Evolutionary conservation across 92 coral and sea anemone genomes (phyloP).

Genomic region (Siderastrea siderea): DNA sequence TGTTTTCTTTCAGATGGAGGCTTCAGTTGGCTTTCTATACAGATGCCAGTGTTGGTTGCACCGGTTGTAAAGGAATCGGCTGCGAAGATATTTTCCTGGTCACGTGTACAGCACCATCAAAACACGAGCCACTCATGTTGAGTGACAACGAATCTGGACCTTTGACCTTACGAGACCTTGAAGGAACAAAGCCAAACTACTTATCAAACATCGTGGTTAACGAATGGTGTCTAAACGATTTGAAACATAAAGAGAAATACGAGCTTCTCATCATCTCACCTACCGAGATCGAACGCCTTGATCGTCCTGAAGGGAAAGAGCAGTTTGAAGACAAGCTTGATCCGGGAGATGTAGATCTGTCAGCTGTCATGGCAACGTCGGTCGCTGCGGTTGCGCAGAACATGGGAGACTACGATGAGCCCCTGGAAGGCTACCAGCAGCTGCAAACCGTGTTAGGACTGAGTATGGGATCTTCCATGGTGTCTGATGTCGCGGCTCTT

Average conservation of each 20-base stretch:
- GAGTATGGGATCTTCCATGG: slow-evolving; percentile 76
- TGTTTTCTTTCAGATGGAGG: slow-evolving; percentile 57
- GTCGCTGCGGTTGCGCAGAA: slow-evolving; percentile 86
- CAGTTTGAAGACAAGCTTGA: slow-evolving; percentile 76
- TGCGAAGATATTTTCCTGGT: slow-evolving; percentile 57
- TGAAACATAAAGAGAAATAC: slow-evolving; percentile 1
- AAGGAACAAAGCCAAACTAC: slow-evolving; percentile 55
- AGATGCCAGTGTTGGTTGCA: slow-evolving; percentile 46
- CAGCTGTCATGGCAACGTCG: slow-evolving; percentile 95
- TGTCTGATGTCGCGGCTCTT: slow-evolving; percentile 53
- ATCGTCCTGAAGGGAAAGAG: slow-evolving; percentile 56
- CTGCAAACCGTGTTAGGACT: slow-evolving; percentile 83
- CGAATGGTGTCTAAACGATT: slow-evolving; percentile 58
- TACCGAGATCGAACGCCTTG: slow-evolving; percentile 73
- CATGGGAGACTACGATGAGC: slow-evolving; percentile 76
- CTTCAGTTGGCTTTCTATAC: slow-evolving; percentile 71
- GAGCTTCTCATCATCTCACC: slow-evolving; percentile 81
- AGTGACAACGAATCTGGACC: slow-evolving; percentile 18
- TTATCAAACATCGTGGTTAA: slow-evolving; percentile 70
- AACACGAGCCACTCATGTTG: not conserved
- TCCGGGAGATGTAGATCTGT: slow-evolving; percentile 81
- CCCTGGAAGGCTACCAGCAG: slow-evolving; percentile 64
- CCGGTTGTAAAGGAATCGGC: slow-evolving; percentile 61
- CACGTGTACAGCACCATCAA: not conserved
- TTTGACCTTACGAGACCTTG: slow-evolving; percentile 34